A percentile compares a stretch with the other conserved stretches of the same genome.
Conservation (phyloP, 2,888 invertebrate species). For the Liodrosophila aerea region DNA sequence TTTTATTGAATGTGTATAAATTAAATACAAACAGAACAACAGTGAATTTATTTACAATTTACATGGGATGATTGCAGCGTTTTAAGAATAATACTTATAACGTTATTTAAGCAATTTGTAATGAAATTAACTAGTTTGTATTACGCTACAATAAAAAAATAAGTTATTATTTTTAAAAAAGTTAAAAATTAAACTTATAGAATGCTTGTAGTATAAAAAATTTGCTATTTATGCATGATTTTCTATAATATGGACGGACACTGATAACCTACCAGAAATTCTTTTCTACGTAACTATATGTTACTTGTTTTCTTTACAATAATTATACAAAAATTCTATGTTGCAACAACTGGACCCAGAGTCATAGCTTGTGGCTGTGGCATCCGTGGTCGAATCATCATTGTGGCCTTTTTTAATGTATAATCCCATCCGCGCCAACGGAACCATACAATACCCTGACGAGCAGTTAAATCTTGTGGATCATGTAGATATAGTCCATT, state of each 20-base stretch:
- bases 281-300: conserved; percentile 38
- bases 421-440: conserved; percentile 98
- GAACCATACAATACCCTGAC: conserved; percentile 97
- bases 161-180: conserved; percentile 79
- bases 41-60: conserved; percentile 56
- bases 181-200: conserved; percentile 71
- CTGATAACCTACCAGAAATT: conserved; percentile 52
- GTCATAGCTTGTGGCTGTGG: conserved; percentile 73
- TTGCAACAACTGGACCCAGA: conserved; percentile 60
- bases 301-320: conserved; percentile 13
- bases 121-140: conserved; percentile 55
- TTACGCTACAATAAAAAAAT: conserved; percentile 66
- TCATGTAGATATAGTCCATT: conserved; percentile 95
- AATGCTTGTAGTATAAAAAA: conserved; percentile 60
- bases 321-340: conserved; percentile 40
- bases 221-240: conserved; percentile 70
- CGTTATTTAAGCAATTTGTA: conserved; percentile 48
- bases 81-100: conserved; percentile 56
- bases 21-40: conserved; percentile 45
- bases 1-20: conserved; percentile 26
- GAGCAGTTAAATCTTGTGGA: conserved; percentile 93
- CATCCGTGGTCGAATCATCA: conserved; percentile 92
- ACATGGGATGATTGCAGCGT: conserved; percentile 55
- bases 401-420: conserved; percentile 92
- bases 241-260: conserved; percentile 53